A percentile compares a stretch with the other conserved stretches of the same genome.
These are phyloP conservation scores for Phylloscopus trochiloides DNA, from an alignment of 2,113 vertebrate genomes.

Conservation along the genomic window DNA sequence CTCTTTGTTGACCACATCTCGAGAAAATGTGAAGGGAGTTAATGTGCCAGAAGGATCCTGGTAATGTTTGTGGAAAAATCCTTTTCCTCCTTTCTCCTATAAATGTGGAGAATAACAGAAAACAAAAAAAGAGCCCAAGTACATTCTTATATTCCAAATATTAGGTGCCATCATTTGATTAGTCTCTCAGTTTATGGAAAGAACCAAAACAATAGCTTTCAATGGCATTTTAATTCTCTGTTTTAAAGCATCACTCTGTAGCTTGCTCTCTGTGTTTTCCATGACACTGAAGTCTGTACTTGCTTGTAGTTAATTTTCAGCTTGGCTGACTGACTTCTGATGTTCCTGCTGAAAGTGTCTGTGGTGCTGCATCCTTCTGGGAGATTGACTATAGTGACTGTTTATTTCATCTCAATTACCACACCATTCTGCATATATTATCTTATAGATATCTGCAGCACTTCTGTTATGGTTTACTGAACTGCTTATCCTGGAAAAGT, in stretches of 20 bases:
- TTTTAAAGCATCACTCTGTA: background rate
- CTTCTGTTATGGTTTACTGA: constrained; percentile 1
- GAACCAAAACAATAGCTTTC: background rate
- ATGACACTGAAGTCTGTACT: background rate
- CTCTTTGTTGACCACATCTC: background rate
- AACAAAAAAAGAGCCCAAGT: background rate
- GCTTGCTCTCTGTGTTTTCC: background rate
- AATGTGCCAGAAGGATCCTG: background rate
- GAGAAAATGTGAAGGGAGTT: background rate
- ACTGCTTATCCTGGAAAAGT: background rate
- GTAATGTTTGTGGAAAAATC: background rate
- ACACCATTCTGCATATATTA: background rate
- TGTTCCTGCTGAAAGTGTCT: background rate
- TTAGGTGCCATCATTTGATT: background rate
- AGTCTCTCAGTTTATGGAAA: background rate
- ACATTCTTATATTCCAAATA: background rate
- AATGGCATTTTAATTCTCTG: background rate
- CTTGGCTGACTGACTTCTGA: background rate
- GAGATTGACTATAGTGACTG: background rate
- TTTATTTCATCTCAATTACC: background rate
- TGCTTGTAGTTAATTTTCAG: background rate
- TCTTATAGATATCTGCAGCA: background rate
- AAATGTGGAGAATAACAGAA: background rate
- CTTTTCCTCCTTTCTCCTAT: background rate
- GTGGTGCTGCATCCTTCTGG: background rate